Evolutionary conservation across 2,888 invertebrate genomes (phyloP).

Genomic region (Galerucella nymphaeae): DNA sequence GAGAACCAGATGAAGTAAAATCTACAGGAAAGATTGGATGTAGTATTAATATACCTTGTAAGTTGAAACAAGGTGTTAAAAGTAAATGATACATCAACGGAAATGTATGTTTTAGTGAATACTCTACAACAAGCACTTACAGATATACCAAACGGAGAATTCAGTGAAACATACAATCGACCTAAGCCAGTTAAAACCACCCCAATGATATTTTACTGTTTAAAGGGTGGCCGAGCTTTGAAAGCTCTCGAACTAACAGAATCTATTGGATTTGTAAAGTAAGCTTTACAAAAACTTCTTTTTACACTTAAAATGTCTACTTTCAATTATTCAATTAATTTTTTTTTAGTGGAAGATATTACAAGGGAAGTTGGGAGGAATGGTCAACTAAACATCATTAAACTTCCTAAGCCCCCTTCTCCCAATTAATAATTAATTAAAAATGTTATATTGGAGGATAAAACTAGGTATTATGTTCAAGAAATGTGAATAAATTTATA

Average conservation of each 20-base stretch:
- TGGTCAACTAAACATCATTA: slow-evolving; percentile 22
- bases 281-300: neutral
- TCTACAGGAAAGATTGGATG: slow-evolving; percentile 78
- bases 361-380: slow-evolving; percentile 28
- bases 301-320: too few species aligned
- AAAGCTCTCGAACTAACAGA: slow-evolving; percentile 16
- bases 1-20: slow-evolving; percentile 76
- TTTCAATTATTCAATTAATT: neutral
- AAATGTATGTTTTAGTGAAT: slow-evolving; percentile 22
- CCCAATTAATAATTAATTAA: neutral
- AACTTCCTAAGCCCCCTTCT: neutral
- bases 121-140: slow-evolving; percentile 7
- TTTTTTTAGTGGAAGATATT: slow-evolving; percentile 26
- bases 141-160: neutral
- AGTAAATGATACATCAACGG: neutral
- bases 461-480: too few species aligned
- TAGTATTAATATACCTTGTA: slow-evolving; percentile 76
- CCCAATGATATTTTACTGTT: slow-evolving; percentile 24
- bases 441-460: too few species aligned
- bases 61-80: neutral
- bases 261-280: slow-evolving; percentile 25
- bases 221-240: slow-evolving; percentile 17
- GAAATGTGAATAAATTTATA: too few species aligned
- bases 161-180: slow-evolving; percentile 13
- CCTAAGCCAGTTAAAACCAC: neutral